Evolutionary conservation across 2,113 vertebrate species (phyloP).

Genomic region (Mormyrus iriodes): DNA sequence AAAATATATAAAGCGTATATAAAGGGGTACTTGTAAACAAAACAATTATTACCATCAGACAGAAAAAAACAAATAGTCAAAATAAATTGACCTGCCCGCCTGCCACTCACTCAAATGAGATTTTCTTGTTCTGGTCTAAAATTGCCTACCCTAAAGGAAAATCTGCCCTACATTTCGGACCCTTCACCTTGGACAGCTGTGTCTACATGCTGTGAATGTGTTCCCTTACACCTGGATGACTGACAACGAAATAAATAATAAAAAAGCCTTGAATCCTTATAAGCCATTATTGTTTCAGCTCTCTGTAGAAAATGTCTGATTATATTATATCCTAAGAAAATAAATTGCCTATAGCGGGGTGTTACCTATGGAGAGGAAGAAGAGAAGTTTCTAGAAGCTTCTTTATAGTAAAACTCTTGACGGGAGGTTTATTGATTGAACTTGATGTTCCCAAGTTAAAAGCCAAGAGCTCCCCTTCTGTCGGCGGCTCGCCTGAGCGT

Average conservation of each 20-base stretch:
- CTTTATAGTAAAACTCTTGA: not conserved
- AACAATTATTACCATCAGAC: not conserved
- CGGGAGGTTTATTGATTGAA: not conserved
- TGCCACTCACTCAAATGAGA: not conserved
- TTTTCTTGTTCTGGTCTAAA: not conserved
- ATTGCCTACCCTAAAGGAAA: not conserved
- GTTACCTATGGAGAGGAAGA: not conserved
- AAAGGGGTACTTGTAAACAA: not conserved
- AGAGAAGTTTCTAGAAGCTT: not conserved
- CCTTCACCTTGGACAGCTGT: not conserved
- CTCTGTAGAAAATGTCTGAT: not conserved
- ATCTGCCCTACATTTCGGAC: not conserved
- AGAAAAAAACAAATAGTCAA: not conserved
- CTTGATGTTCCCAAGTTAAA: not conserved
- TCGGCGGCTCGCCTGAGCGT: not conserved
- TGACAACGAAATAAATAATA: not conserved
- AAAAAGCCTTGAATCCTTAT: not conserved
- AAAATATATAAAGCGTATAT: not conserved
- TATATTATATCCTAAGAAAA: not conserved
- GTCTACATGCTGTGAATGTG: not conserved
- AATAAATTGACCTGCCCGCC: not conserved
- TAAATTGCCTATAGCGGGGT: not conserved
- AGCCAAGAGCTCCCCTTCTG: not conserved
- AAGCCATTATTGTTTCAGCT: not conserved
- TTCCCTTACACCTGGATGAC: not conserved